Base-by-base conservation (phyloP, 2,113 vertebrate species). In the Chaetops frenatus region DNA sequence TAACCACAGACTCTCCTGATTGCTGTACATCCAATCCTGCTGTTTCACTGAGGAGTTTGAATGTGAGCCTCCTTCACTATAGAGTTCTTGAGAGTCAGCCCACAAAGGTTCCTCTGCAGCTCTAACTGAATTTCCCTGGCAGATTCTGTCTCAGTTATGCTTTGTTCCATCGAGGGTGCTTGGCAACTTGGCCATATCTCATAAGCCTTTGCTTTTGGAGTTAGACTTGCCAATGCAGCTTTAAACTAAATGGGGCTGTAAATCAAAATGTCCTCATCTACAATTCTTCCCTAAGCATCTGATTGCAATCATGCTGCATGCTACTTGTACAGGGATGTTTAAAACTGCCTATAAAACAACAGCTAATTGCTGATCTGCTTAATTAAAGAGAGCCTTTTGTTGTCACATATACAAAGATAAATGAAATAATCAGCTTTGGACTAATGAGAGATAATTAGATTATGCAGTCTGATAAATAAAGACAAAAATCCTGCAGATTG, bases 381-480 rank as follows among this genome's bases (percentile, higher is more conserved):
- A 98, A 98, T 98, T 98, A 98, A 98, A 98, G 97, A 94, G 95
- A 98, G 97, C 88, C 97, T 98, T 98, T 98, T 98, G 98, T 98
- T 98, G 98, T 98, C 98, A 98, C 98, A 97, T 98, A 98, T 98
- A 98, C 98, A 97, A 98, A 98, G 98, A 98, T 98, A 98, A 98
- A 99, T 99, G 98, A 98, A 99, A 98, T 98, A 98, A 98, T 98
- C 98, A 98, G 98, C 98, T 98, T 98, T 98, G 95, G 94, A 94
- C 98, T 98, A 98, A 98, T 98, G 98, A 98, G 98, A 98, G 98
- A 98, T 98, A 98, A 98, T 98, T 98, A 98, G 98, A 98, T 98
- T 98, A 98, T 98, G 96, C 96, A 94, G 95, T 92, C 95, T 70
- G 97, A 98, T 98, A 98, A 98, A 98, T 98, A 98, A 98, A 98